These are phyloP conservation scores for Hoplostethus atlanticus DNA, from an alignment of 2,797 vertebrate species.

Conservation along the genomic window DNA sequence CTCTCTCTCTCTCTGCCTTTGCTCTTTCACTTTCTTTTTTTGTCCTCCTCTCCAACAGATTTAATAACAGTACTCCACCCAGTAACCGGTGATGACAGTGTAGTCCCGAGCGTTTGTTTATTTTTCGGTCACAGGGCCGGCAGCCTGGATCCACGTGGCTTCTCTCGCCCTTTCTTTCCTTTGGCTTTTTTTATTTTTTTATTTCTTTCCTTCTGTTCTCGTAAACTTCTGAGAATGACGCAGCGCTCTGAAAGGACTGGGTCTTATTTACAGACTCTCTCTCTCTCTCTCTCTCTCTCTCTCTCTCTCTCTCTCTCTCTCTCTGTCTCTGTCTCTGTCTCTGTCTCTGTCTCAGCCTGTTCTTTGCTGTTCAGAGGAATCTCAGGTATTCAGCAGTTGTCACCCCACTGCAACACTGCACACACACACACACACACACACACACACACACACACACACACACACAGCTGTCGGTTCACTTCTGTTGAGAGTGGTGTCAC, in stretches of 20 bases:
- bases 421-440: no score
- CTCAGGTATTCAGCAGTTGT: slow-evolving; percentile 67
- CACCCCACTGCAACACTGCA: not conserved
- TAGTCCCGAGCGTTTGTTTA: slow-evolving; percentile 65
- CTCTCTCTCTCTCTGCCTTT: slow-evolving; percentile 29
- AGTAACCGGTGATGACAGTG: slow-evolving; percentile 80
- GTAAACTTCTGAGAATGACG: not conserved
- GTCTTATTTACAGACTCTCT: no score
- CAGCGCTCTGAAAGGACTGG: not conserved
- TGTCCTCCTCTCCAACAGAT: slow-evolving; percentile 61
- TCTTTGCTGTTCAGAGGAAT: slow-evolving; percentile 47
- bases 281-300: no score
- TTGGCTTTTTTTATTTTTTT: no score
- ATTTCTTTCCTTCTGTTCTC: not conserved
- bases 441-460: no score
- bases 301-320: not conserved
- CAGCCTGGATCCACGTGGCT: slow-evolving; percentile 40
- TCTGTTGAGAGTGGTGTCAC: not conserved
- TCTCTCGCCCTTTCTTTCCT: not conserved
- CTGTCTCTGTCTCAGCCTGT: slow-evolving; percentile 48
- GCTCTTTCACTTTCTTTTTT: slow-evolving; percentile 70
- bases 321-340: slow-evolving; percentile 3
- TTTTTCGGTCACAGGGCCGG: slow-evolving; percentile 47
- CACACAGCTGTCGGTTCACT: slow-evolving; percentile 25
- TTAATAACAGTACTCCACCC: slow-evolving; percentile 83